Conservation (phyloP, 2,113 vertebrate species). For the Sylvilagus bachmani region DNA sequence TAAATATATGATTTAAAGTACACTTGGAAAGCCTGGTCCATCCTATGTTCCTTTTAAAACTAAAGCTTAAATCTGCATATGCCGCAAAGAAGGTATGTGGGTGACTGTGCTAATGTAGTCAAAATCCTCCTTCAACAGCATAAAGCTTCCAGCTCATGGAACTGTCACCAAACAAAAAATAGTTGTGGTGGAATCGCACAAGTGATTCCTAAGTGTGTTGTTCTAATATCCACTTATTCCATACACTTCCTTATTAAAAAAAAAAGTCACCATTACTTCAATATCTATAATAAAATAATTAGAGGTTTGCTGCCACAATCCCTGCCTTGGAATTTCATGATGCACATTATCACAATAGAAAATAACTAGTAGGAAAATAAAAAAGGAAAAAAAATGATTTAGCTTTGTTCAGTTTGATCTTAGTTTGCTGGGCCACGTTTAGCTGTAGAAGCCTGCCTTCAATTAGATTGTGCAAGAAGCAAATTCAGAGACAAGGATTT, state of each 20-base stretch:
- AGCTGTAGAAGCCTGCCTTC: not conserved
- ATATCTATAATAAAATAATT: not conserved
- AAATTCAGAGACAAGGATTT: constrained; percentile 2
- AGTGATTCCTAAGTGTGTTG: not conserved
- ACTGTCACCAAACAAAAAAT: not conserved
- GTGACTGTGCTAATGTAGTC: not conserved
- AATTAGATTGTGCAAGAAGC: not conserved
- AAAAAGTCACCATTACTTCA: not conserved
- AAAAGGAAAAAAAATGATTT: not conserved
- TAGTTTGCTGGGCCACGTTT: not conserved
- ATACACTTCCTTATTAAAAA: not conserved
- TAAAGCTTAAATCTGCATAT: not conserved
- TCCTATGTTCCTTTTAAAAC: not conserved
- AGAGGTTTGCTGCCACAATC: not conserved
- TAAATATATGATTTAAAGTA: too few relatives aligned
- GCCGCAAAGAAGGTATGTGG: not conserved
- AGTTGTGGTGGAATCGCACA: not conserved
- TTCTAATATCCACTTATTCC: not conserved
- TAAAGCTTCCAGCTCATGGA: not conserved
- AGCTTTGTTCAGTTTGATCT: not conserved
- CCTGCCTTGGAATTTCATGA: not conserved
- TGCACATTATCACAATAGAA: not conserved
- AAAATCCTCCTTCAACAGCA: not conserved
- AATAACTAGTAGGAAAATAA: not conserved
- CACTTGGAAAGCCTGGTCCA: not conserved